Evolutionary conservation across 2,888 invertebrate species (phyloP).

Genomic region (Erebia epiphron): DNA sequence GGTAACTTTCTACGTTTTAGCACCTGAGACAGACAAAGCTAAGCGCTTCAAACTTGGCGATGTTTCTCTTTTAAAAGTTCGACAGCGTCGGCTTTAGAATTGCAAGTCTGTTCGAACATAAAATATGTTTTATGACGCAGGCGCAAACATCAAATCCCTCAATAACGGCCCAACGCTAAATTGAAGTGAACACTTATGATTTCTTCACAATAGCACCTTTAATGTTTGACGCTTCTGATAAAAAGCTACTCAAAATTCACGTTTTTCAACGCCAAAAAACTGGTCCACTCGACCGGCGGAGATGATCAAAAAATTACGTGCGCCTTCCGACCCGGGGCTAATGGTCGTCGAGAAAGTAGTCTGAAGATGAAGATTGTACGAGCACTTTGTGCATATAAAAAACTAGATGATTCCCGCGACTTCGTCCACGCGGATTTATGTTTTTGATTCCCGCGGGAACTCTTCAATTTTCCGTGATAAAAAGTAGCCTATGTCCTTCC

Average conservation of each 20-base stretch:
- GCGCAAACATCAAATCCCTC: constrained; percentile 73
- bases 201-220: constrained; percentile 54
- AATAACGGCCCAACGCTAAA: constrained; percentile 69
- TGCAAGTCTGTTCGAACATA: constrained; percentile 67
- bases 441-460: no score
- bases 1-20: constrained; percentile 67
- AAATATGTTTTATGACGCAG: constrained; percentile 76
- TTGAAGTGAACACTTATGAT: constrained; percentile 55
- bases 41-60: constrained; percentile 60
- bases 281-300: constrained; percentile 34
- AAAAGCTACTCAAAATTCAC: constrained; percentile 32
- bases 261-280: constrained; percentile 36
- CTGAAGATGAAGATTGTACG: constrained; percentile 64
- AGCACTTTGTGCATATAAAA: constrained; percentile 49
- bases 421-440: no score
- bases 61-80: constrained; percentile 69
- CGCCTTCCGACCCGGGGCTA: constrained; percentile 47
- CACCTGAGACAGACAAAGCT: constrained; percentile 66
- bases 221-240: constrained; percentile 22
- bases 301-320: constrained; percentile 53
- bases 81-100: constrained; percentile 64
- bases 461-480: no score
- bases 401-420: no score
- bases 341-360: constrained; percentile 64
- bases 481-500: no score